Evolutionary conservation across 2,888 invertebrate genomes (phyloP).

Genomic region (Dasysyrphus albostriatus): DNA sequence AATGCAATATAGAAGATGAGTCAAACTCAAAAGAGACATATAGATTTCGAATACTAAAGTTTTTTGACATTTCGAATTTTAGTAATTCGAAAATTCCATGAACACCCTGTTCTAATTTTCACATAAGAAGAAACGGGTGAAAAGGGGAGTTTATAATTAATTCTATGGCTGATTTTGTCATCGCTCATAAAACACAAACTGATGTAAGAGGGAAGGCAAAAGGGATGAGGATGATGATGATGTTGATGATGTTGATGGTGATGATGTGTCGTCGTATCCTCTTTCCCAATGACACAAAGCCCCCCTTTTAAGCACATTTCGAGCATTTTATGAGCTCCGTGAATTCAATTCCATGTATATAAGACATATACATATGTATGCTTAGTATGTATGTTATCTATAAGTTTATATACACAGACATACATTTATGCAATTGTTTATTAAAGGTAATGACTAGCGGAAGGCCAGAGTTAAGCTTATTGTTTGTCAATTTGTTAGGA

Average conservation of each 20-base stretch:
- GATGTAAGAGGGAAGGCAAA: slow-evolving; percentile 22
- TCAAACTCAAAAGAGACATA: too few relatives aligned
- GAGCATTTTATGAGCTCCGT: slow-evolving; percentile 53
- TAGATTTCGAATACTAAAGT: too few relatives aligned
- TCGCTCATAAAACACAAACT: slow-evolving; percentile 69
- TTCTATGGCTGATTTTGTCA: slow-evolving; percentile 75
- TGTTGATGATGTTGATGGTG: slow-evolving; percentile 14
- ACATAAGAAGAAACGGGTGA: neutral
- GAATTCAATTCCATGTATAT: slow-evolving; percentile 29
- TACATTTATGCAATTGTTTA: slow-evolving; percentile 1
- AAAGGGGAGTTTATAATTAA: slow-evolving; percentile 63
- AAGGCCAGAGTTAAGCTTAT: slow-evolving; percentile 68
- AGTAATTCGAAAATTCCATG: neutral
- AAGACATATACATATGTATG: too few relatives aligned
- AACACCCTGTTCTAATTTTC: slow-evolving; percentile 19
- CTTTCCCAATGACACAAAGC: slow-evolving; percentile 40
- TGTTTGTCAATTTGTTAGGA: slow-evolving; percentile 75
- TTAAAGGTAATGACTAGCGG: slow-evolving; percentile 31
- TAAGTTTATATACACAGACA: neutral
- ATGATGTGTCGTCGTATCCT: slow-evolving; percentile 37
- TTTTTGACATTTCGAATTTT: neutral
- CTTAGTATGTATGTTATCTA: neutral
- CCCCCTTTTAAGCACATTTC: slow-evolving; percentile 30
- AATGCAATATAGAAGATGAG: too few relatives aligned
- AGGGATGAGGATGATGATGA: slow-evolving; percentile 32